phyloP scores from a whole-genome alignment of 64 coral and sea anemone species.

The Stichodactyla helianthus region DNA sequence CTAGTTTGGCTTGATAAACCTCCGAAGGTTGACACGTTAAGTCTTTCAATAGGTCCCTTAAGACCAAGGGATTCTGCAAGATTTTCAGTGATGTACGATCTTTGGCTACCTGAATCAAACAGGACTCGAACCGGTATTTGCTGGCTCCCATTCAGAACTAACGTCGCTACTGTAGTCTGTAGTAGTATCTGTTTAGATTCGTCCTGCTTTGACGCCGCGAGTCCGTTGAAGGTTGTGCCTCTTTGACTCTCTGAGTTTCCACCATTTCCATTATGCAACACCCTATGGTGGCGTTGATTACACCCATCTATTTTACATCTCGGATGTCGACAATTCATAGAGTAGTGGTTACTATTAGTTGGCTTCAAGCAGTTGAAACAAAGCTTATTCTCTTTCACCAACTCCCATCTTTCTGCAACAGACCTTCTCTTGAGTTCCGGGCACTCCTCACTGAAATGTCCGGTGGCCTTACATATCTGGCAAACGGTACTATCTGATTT shows the following conservation, averaged over 20 bases:
- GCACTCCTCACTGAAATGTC: neutral
- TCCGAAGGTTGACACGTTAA: slow-evolving; percentile 40
- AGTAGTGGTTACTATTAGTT: slow-evolving; percentile 36
- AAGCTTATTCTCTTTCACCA: slow-evolving; percentile 4
- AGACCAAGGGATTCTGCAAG: slow-evolving; percentile 33
- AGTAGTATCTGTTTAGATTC: slow-evolving; percentile 3
- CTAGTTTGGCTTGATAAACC: slow-evolving; percentile 26
- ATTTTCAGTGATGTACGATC: slow-evolving; percentile 27
- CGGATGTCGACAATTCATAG: slow-evolving; percentile 16
- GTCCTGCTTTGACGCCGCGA: slow-evolving; percentile 1
- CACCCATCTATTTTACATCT: slow-evolving; percentile 13
- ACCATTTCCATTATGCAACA: slow-evolving; percentile 21
- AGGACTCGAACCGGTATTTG: slow-evolving; percentile 32
- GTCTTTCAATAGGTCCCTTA: slow-evolving; percentile 11
- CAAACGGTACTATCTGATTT: neutral
- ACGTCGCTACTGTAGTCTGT: slow-evolving; percentile 28
- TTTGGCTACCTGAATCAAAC: slow-evolving; percentile 44
- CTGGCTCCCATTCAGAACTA: slow-evolving; percentile 14
- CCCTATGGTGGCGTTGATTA: slow-evolving; percentile 18
- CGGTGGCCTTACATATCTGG: neutral
- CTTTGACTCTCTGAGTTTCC: neutral
- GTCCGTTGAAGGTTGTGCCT: slow-evolving; percentile 12
- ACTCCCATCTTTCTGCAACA: slow-evolving; percentile 15
- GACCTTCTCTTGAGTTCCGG: neutral
- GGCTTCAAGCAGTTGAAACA: slow-evolving; percentile 46